Percentiles rank a stretch among this genome's conserved stretches.
Evolutionary conservation across 2,797 vertebrate species (phyloP).

Genomic region (Clamator glandarius): DNA sequence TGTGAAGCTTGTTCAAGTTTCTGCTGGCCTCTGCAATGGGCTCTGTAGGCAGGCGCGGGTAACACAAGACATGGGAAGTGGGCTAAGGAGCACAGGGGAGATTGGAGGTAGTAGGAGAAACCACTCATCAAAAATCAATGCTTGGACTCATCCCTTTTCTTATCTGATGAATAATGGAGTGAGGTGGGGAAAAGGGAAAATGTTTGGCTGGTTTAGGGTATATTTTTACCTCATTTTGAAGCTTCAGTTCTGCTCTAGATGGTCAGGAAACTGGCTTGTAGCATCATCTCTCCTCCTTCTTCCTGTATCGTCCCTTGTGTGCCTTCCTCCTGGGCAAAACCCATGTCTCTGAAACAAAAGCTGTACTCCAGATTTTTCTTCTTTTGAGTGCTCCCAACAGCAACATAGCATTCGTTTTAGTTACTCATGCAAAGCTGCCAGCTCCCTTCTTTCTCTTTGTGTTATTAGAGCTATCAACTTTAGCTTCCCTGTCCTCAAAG

Average conservation of each 20-base stretch:
- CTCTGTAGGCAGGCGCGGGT: neutral
- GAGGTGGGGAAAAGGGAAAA: neutral
- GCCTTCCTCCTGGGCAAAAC: neutral
- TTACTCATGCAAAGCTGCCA: neutral
- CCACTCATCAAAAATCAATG: neutral
- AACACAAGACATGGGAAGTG: neutral
- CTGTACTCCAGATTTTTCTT: neutral
- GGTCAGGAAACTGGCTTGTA: neutral
- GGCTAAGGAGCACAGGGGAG: neutral
- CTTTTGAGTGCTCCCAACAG: neutral
- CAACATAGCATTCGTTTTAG: neutral
- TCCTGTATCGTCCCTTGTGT: neutral
- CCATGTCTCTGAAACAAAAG: neutral
- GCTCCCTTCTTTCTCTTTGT: neutral
- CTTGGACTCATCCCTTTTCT: neutral
- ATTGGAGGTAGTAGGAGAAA: neutral
- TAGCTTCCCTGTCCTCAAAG: neutral
- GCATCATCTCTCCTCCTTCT: neutral
- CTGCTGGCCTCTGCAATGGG: neutral
- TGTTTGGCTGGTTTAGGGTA: accelerated
- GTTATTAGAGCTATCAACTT: neutral
- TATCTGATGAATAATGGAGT: neutral
- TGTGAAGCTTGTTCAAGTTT: neutral
- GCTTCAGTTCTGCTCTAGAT: neutral
- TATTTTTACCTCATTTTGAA: conserved; percentile 14